Conservation (phyloP, 1,140 invertebrate species). For the Lepidurus packardi region DNA sequence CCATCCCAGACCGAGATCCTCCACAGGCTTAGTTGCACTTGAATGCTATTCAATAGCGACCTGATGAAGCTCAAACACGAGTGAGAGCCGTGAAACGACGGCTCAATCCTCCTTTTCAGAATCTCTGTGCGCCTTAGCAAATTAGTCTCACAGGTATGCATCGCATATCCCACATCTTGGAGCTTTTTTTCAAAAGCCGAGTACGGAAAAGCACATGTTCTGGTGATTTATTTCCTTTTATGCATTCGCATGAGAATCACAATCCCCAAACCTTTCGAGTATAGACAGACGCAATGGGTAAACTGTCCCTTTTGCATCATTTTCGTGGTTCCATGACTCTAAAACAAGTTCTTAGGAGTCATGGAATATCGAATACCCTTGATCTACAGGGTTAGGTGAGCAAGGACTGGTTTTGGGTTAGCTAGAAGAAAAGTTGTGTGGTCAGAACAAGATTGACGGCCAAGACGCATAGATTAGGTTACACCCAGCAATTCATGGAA, state of each 20-base stretch:
- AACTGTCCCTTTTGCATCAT: no score
- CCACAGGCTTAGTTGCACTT: slow-evolving; percentile 7
- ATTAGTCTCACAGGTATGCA: slow-evolving; percentile 14
- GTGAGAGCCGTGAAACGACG: slow-evolving; percentile 20
- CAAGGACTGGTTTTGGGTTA: no score
- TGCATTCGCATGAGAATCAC: no score
- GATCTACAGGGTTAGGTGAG: no score
- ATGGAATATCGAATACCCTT: no score
- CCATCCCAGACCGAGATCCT: slow-evolving; percentile 13
- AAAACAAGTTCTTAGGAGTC: no score
- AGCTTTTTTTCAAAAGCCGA: not conserved
- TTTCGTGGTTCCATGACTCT: no score
- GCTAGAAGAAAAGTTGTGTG: no score
- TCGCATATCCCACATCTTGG: not conserved
- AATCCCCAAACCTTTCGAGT: no score
- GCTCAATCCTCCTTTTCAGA: slow-evolving; percentile 15
- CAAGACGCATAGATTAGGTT: not conserved
- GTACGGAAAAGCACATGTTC: not conserved
- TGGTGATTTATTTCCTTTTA: not conserved
- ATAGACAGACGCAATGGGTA: no score
- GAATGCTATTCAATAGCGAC: slow-evolving; percentile 8
- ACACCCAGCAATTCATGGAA: not conserved
- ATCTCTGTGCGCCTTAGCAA: not conserved
- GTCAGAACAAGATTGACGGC: no score
- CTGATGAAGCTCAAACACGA: slow-evolving; percentile 19